Evolutionary conservation across 1,140 invertebrate genomes (phyloP), one percentile per base, ranked within the genome.

Genomic region (Araneus ventricosus): DNA sequence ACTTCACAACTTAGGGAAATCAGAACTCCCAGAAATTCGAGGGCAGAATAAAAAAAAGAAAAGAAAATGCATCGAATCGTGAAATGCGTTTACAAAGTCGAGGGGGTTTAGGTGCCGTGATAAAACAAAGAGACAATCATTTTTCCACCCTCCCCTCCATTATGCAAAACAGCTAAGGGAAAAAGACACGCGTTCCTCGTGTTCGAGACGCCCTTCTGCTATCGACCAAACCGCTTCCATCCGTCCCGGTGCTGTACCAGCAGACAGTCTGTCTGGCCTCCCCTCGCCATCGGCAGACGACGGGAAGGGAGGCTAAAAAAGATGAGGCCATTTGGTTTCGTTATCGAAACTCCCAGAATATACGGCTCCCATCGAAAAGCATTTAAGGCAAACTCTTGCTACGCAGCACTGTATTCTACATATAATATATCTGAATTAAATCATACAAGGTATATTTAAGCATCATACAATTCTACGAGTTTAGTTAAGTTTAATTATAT

Each of bases 251-350:
- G 24, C n/a, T 67, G 10, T 22, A 5, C 70, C 70, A 20, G 30
- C 70, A 75, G 70, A 75, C 70, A 37, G 70, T 75, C 30, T 75
- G 70, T 75, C 70, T 75, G 70, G 70, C 17, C 70, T 10, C 34
- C 70, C 70, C 27, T n/a, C n/a, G n/a, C n/a, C 30, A 27, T 20
- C 70, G 20, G 14, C 70, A 75, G 70, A 75, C 70, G 70, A 75
- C 70, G 70, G 30, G 20, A 34, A 34, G 17, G 27, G 14, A 20
- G 10, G 10, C n/a, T n/a, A 27, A n/a, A 34, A 75, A 67, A 67
- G 27, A 24, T 10, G 27, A 75, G 6, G 17, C 30, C 30, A 30
- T 75, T 20, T 14, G 30, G 3, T 37, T 75, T 37, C 4, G 17
- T 22, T 75, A 34, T 30, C 30, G 70, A 75, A 45, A 14, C 45